Percentiles rank a stretch among this genome's conserved stretches.
phyloP scores from a whole-genome alignment of 2,113 vertebrate species.

The Leptodactylus fuscus region DNA sequence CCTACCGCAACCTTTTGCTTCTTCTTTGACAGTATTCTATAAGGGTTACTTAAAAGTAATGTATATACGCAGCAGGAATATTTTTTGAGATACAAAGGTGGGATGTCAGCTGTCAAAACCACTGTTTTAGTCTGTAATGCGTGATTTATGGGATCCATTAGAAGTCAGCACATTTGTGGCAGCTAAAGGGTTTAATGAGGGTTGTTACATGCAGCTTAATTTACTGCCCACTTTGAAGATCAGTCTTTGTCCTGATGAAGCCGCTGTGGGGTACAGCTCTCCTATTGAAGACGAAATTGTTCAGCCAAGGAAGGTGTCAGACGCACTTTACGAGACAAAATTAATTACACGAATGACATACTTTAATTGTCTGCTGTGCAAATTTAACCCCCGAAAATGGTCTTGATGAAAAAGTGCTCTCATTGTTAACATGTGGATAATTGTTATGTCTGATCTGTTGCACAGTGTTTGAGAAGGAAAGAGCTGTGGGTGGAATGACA shows the following conservation, averaged over 20 bases:
- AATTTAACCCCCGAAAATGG: background rate
- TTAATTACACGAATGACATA: slow-evolving; percentile 14
- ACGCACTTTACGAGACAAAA: background rate
- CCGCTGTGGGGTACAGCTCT: background rate
- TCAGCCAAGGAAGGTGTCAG: slow-evolving; percentile 3
- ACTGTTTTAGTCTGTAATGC: background rate
- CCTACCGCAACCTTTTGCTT: no score
- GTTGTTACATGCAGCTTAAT: background rate
- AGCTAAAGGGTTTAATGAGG: background rate
- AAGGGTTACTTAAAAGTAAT: no score
- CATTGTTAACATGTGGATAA: background rate
- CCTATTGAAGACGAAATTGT: background rate
- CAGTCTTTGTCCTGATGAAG: background rate
- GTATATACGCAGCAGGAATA: background rate
- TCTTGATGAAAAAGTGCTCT: background rate
- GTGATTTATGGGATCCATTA: no score
- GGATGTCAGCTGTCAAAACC: background rate
- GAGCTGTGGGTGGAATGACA: background rate
- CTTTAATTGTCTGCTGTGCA: background rate
- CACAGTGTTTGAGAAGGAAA: background rate
- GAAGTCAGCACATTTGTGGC: no score
- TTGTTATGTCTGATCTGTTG: background rate
- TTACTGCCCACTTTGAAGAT: background rate
- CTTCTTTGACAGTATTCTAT: no score
- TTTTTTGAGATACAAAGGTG: background rate